phyloP scores from a whole-genome alignment of 1,140 invertebrate genomes.

The Maniola jurtina region DNA sequence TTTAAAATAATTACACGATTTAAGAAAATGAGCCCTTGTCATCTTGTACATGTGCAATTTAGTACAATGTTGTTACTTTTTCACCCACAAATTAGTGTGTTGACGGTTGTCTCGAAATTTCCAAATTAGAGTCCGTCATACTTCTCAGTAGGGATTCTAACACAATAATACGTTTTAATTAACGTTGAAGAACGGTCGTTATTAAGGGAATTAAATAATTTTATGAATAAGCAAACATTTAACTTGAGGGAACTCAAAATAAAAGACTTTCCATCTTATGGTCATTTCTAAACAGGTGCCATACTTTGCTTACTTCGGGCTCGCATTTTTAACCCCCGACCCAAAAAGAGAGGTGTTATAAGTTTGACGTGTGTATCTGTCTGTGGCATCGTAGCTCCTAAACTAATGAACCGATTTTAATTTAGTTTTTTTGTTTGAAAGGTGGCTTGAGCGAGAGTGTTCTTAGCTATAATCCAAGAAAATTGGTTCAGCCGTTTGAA shows the following conservation, averaged over 20 bases:
- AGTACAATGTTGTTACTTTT: slow-evolving; percentile 22
- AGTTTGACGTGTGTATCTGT: no score
- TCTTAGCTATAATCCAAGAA: no score
- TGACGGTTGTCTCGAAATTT: slow-evolving; percentile 31
- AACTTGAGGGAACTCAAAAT: background rate
- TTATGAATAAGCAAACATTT: background rate
- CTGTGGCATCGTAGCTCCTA: no score
- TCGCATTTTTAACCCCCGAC: no score
- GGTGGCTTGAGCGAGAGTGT: no score
- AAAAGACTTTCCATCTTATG: no score
- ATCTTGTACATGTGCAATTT: slow-evolving; percentile 33
- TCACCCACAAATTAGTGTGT: slow-evolving; percentile 21
- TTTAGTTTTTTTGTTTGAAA: no score
- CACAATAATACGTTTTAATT: slow-evolving; percentile 22
- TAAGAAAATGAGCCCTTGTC: slow-evolving; percentile 31
- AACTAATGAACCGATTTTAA: no score
- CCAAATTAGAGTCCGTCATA: slow-evolving; percentile 22
- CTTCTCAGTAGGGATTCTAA: slow-evolving; percentile 27
- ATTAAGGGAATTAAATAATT: background rate
- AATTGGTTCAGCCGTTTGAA: no score
- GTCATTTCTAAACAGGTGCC: no score
- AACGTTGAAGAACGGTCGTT: background rate
- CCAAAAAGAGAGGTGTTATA: no score
- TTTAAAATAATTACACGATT: slow-evolving; percentile 40
- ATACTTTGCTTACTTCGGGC: no score